Evolutionary conservation across 2,888 invertebrate genomes (phyloP), one percentile per base, ranked within the genome.

Genomic region (Lingula anatina): DNA sequence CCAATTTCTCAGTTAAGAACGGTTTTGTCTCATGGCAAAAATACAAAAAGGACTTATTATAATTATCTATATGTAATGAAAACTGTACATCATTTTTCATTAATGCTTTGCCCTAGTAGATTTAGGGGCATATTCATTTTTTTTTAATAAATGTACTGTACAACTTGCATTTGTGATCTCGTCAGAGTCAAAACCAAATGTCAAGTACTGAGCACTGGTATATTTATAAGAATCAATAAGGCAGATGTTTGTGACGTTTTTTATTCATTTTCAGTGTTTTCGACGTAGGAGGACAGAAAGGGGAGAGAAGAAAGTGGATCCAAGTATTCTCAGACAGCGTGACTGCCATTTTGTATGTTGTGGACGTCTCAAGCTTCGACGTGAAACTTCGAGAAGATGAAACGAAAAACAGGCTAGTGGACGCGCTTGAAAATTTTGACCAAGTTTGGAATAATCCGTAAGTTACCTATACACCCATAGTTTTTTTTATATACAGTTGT

Each of bases 291-390:
- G 90, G 90, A 0, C 90, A 90, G 71, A 78, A 87, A 49, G 89
- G 88, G 12, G 87, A 89, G 66, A 79, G 89, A 49, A 86, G 86
- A 61, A 89, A 89, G 73, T 90, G 90, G 90, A 88, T 90, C 60
- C 76, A 86, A 82, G 87, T 87, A 1, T 90, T 90, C 65, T n/a
- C n/a, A n/a, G 89, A 88, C 71, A 88, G 87, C 2, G 88, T 89
- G 58, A 84, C 88, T 61, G 88, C 88, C 0, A 86, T 90, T 44
- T 81, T 90, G 71, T 90, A 89, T 71, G 74, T 90, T 50, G 87
- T 88, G 25, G 88, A 89, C 2, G 84, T 85, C 62, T 87, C 87
- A 62, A 87, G 88, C 75, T 90, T 87, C 68, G 89, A 90, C 75
- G 86, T 86, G 77, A 84, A 80, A 2, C 71, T 89, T 5, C 74